Base-by-base conservation (phyloP, 1,140 invertebrate species). In the Zaprionus kolodkinae region DNA sequence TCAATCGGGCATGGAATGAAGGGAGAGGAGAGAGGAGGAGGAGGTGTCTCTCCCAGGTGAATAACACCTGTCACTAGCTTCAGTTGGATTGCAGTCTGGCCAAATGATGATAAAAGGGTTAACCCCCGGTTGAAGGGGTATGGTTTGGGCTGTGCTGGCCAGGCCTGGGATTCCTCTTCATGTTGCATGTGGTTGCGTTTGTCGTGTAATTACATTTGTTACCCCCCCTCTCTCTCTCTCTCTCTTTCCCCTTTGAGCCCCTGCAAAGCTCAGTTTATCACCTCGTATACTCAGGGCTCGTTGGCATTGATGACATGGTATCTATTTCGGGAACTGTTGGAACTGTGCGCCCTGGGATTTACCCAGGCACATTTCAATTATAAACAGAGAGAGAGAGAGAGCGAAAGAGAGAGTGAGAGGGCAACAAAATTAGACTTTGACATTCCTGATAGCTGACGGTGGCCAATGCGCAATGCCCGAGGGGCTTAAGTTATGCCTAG, bases 341-440 rank as follows among this genome's bases (percentile, higher is more conserved):
- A 50, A 50, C 54, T 54, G 56, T 62, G 84, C 77, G 84, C 54
- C 50, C 52, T 62, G 84, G 80, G 84, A 75, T 67, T 87, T 73
- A 57, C 36, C 65, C 84, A 57, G 71, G 61, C 68, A 68, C 63
- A 76, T 88, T 84, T 87, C 80, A 88, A 88, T 87, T 87, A 88
- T 69, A 71, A 55, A 30, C 3, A 30, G 27, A 30, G 27, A 30
- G 27, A 3, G 27, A 5, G 27, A 30, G 27, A 0, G 27, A 30
- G 27, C 1, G 27, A 30, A 3, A 6, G 27, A 30, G 27, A 30
- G 3, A 30, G 27, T 0, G 27, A 30, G 27, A 30, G 27, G 27
- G 27, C 27, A 30, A 38, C 64, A 60, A 81, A 80, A 88, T 84
- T 88, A 80, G 77, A 87, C 84, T 87, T 87, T 87, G 84, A 87